phyloP scores from a whole-genome alignment of 2,113 vertebrate species.

The Cephalopterus ornatus region DNA sequence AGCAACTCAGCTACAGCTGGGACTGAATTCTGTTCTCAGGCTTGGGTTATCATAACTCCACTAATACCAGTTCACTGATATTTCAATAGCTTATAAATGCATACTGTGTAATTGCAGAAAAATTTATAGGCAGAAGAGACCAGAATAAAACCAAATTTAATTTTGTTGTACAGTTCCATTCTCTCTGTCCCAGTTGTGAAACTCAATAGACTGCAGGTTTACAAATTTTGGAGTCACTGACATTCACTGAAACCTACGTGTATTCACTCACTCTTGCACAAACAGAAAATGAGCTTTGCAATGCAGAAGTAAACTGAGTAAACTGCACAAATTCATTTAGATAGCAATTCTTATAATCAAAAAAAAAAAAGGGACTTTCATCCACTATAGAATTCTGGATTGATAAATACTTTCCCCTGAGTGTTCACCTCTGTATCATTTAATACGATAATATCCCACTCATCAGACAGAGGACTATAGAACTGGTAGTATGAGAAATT shows the following conservation, averaged over 20 bases:
- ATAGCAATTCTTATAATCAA: not conserved
- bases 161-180: not conserved
- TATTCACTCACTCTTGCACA: not conserved
- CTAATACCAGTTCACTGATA: not conserved
- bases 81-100: not conserved
- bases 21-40: not conserved
- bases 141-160: not conserved
- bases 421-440: accelerated
- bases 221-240: not conserved
- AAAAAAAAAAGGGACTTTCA: not conserved
- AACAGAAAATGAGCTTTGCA: not conserved
- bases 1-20: not conserved
- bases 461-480: not conserved
- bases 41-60: not conserved
- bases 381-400: not conserved
- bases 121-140: not conserved
- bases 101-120: not conserved
- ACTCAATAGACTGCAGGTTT: not conserved
- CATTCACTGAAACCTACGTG: not conserved
- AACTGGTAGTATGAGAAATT: not conserved
- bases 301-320: not conserved
- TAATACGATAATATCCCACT: not conserved
- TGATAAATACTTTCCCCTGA: not conserved
- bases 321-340: not conserved
- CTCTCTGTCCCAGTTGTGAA: not conserved